A percentile compares a stretch with the other conserved stretches of the same genome.
phyloP scores from a whole-genome alignment of 2,797 vertebrate genomes.

The Rhyacichthys aspro region DNA sequence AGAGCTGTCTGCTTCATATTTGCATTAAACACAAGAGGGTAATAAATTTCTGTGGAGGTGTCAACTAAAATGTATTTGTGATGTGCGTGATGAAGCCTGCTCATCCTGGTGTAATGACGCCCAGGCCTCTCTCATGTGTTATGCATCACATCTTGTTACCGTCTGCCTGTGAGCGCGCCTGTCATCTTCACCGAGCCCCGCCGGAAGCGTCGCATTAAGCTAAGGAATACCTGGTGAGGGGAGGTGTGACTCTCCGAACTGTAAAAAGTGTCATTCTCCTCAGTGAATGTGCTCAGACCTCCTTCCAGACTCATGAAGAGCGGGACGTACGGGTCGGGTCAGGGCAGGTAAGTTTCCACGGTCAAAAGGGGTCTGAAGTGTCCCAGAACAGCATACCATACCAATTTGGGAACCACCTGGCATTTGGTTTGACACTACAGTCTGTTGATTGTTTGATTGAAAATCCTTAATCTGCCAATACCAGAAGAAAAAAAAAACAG shows the following conservation, averaged over 20 bases:
- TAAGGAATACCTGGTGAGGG: conserved; percentile 48
- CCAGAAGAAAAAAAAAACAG: conserved; percentile 29
- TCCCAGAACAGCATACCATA: too few relatives aligned
- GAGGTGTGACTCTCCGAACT: conserved; percentile 60
- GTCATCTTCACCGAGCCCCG: conserved; percentile 66
- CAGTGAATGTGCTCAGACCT: conserved; percentile 61
- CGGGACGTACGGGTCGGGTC: conserved; percentile 8
- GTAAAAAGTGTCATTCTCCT: conserved; percentile 69
- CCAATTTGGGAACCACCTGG: too few relatives aligned
- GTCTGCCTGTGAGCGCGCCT: conserved; percentile 69
- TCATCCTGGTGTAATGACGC: conserved; percentile 77
- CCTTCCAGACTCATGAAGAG: conserved; percentile 55
- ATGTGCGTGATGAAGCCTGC: conserved; percentile 77
- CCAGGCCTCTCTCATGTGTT: conserved; percentile 76
- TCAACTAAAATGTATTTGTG: conserved; percentile 76
- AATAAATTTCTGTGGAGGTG: conserved; percentile 72
- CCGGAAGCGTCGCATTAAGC: conserved; percentile 53
- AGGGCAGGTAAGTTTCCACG: too few relatives aligned
- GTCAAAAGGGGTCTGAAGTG: too few relatives aligned
- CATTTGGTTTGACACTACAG: too few relatives aligned
- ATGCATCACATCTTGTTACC: conserved; percentile 80
- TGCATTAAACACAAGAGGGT: conserved; percentile 66
- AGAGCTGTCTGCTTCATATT: conserved; percentile 60
- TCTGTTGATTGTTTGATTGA: too few relatives aligned
- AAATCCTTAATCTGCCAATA: conserved; percentile 12